phyloP scores from a whole-genome alignment of 2,888 invertebrate species.

The Hyposoter dolosus region DNA sequence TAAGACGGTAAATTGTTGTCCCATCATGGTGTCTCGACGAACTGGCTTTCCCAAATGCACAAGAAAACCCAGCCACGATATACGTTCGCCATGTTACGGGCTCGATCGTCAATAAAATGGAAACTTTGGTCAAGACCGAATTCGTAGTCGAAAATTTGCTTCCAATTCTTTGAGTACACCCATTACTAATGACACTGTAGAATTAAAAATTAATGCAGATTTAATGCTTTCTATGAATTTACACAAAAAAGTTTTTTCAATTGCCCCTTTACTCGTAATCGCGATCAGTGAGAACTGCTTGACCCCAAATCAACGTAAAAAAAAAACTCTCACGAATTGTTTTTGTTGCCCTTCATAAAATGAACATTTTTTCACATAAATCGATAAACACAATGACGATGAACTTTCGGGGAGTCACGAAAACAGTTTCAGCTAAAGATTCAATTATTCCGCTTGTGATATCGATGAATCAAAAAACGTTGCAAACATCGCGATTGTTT shows the following conservation, averaged over 20 bases:
- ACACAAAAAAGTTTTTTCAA: background rate
- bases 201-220: background rate
- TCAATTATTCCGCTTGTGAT: background rate
- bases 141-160: background rate
- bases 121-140: background rate
- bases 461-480: background rate
- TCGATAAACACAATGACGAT: too few species aligned
- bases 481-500: too few species aligned
- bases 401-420: background rate
- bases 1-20: constrained; percentile 77
- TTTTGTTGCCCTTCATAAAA: too few species aligned
- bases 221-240: background rate
- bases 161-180: background rate
- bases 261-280: background rate
- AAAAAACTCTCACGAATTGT: too few species aligned
- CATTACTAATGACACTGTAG: background rate
- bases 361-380: too few species aligned
- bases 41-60: constrained; percentile 41
- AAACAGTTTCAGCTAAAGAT: background rate
- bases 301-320: too few species aligned
- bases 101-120: background rate
- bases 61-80: constrained; percentile 38
- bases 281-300: too few species aligned
- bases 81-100: background rate
- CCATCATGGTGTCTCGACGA: constrained; percentile 57